Percentiles rank a stretch among this genome's conserved stretches.
phyloP scores from a whole-genome alignment of 2,797 vertebrate species.

The Pangasius sanitwongsei region DNA sequence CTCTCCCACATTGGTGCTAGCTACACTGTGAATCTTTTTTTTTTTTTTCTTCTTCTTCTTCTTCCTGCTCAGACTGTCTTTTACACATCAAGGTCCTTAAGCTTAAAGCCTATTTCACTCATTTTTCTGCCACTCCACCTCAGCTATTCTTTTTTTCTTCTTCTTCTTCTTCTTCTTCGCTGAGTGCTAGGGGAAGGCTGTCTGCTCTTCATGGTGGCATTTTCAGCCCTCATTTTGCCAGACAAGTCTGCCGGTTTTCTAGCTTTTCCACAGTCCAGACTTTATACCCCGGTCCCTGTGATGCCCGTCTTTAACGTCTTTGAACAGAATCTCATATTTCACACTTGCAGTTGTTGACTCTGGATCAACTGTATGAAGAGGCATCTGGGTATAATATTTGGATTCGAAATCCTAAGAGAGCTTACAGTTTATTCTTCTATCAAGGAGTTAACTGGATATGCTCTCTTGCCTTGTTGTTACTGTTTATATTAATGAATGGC shows the following conservation, averaged over 20 bases:
- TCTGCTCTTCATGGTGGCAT: conserved; percentile 12
- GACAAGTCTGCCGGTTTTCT: not conserved
- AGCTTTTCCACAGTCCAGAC: conserved; percentile 6
- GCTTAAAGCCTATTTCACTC: conserved; percentile 11
- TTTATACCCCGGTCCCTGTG: not conserved
- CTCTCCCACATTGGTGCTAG: conserved; percentile 96
- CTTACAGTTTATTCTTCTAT: not conserved
- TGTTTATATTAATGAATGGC: conserved; percentile 31
- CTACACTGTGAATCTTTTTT: conserved; percentile 93
- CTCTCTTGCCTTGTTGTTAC: conserved; percentile 16
- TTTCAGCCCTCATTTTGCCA: not conserved
- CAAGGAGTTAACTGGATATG: not conserved
- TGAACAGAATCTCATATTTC: conserved; percentile 10
- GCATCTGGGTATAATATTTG: conserved; percentile 12
- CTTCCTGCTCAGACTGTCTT: conserved; percentile 79
- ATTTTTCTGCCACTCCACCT: not conserved
- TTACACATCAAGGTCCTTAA: conserved; percentile 71
- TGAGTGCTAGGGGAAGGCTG: not conserved
- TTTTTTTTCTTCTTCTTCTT: conserved; percentile 55
- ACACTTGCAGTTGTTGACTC: not conserved
- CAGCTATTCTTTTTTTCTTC: not conserved
- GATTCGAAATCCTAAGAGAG: not conserved
- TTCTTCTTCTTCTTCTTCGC: no score
- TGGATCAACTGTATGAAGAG: not conserved
- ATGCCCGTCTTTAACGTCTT: conserved; percentile 2